A percentile compares a stretch with the other conserved stretches of the same genome.
Conservation (phyloP, 2,888 invertebrate species). For the Trichopoda pennipes region DNA sequence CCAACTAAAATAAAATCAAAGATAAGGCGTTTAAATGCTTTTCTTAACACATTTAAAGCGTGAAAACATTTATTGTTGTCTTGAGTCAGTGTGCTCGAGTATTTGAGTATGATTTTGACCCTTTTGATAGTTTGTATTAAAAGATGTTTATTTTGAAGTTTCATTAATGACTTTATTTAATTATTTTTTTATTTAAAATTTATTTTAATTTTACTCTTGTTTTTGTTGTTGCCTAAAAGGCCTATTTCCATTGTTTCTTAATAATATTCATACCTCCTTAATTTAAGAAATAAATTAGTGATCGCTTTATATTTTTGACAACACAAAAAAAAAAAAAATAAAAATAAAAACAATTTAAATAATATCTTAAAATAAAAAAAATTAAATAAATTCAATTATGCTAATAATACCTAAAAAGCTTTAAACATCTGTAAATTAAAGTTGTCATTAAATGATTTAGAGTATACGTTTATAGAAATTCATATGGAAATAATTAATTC, state of each 20-base stretch:
- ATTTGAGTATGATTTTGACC: constrained; percentile 6
- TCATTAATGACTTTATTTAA: constrained; percentile 66
- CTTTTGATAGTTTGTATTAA: constrained; percentile 26
- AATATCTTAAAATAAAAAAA: neutral
- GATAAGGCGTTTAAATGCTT: constrained; percentile 62
- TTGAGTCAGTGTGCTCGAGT: constrained; percentile 7
- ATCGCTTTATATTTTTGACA: neutral
- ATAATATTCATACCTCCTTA: neutral
- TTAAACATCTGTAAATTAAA: constrained; percentile 12
- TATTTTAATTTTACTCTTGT: constrained; percentile 2
- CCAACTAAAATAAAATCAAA: constrained; percentile 20
- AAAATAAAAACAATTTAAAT: neutral
- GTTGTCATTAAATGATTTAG: constrained; percentile 46
- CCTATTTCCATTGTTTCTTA: constrained; percentile 31
- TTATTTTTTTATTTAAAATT: constrained; percentile 39
- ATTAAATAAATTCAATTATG: constrained; percentile 31
- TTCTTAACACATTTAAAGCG: constrained; percentile 65
- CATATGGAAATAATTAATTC: constrained; percentile 32
- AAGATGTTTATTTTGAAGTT: constrained; percentile 60
- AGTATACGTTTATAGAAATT: constrained; percentile 9
- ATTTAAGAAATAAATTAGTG: constrained; percentile 22
- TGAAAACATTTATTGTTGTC: constrained; percentile 63
- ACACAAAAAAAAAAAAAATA: no score
- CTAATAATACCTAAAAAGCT: constrained; percentile 16
- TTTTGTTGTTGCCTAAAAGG: constrained; percentile 45